Evolutionary conservation across 2,797 vertebrate genomes (phyloP).

Genomic region (Thamnophis elegans): DNA sequence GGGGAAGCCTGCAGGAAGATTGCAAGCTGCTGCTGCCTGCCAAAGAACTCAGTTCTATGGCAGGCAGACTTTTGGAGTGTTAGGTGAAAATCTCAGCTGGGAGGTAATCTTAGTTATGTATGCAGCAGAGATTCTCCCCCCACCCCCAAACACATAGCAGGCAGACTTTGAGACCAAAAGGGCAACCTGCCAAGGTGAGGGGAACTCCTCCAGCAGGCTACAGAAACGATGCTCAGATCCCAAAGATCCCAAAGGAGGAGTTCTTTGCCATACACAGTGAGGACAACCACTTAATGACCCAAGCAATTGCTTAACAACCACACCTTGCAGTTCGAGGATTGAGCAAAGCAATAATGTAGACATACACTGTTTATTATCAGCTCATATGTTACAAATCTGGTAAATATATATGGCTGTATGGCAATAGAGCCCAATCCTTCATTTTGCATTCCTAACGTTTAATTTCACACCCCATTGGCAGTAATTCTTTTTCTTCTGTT

Average conservation of each 20-base stretch:
- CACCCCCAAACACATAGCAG: neutral
- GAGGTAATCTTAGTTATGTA: neutral
- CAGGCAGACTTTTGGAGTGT: neutral
- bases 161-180: neutral
- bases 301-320: neutral
- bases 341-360: neutral
- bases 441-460: neutral
- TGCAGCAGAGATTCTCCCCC: neutral
- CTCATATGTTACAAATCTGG: neutral
- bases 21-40: neutral
- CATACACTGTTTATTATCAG: neutral
- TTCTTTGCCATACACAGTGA: neutral
- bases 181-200: neutral
- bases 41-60: neutral
- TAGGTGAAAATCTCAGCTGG: neutral
- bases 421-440: constrained; percentile 27
- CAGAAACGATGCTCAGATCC: neutral
- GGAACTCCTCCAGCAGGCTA: neutral
- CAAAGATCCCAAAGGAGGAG: neutral
- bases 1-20: neutral
- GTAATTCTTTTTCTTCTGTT: constrained; percentile 23
- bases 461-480: constrained; percentile 9
- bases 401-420: neutral
- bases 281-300: neutral
- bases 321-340: neutral